Percentiles rank a stretch among this genome's conserved stretches.
These are phyloP conservation scores for Lepidochrysops patricia DNA, from an alignment of 2,888 invertebrate species.

Conservation along the genomic window DNA sequence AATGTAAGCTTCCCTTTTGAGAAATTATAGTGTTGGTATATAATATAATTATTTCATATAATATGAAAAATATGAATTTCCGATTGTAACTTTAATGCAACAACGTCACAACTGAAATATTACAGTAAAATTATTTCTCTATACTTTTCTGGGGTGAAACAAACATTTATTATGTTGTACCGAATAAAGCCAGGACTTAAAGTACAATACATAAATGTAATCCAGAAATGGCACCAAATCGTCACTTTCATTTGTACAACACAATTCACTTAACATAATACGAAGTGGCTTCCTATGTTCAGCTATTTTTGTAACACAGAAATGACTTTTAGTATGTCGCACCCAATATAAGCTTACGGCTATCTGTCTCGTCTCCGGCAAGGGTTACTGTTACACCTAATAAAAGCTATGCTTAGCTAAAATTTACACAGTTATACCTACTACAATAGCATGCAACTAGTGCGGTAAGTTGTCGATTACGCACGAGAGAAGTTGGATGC, in stretches of 20 bases:
- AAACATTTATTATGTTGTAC: not conserved
- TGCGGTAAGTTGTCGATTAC: too few relatives aligned
- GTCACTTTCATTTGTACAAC: slow-evolving; percentile 8
- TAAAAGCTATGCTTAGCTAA: slow-evolving; percentile 10
- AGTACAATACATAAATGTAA: slow-evolving; percentile 4
- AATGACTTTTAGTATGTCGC: not conserved
- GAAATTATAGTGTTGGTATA: too few relatives aligned
- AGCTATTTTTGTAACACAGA: slow-evolving; percentile 5
- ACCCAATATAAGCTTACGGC: slow-evolving; percentile 9
- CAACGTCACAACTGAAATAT: not conserved
- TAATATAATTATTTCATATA: too few relatives aligned
- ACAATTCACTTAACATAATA: slow-evolving; percentile 4
- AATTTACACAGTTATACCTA: slow-evolving; percentile 2
- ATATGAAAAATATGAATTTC: too few relatives aligned
- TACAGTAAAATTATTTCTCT: not conserved
- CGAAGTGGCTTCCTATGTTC: not conserved
- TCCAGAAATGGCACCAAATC: not conserved
- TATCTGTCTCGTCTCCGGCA: not conserved
- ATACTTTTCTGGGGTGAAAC: not conserved
- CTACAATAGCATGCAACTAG: too few relatives aligned
- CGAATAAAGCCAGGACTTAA: not conserved
- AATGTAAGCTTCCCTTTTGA: too few relatives aligned
- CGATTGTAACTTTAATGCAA: too few relatives aligned
- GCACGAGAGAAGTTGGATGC: too few relatives aligned
- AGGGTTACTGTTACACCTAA: slow-evolving; percentile 7